Evolutionary conservation across 2,888 invertebrate species (phyloP).

Genomic region (Eupithecia subfuscata): DNA sequence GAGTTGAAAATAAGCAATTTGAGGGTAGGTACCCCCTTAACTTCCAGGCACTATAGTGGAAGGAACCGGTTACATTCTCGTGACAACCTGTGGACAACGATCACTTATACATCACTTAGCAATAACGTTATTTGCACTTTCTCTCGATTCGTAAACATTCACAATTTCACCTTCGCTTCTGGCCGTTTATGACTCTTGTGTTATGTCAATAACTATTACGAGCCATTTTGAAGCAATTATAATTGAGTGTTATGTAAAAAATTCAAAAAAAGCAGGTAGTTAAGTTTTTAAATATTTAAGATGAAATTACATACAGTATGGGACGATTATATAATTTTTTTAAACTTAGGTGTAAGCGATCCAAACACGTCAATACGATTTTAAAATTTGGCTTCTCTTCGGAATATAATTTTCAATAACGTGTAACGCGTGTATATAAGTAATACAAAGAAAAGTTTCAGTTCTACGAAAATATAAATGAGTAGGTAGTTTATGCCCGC

Average conservation of each 20-base stretch:
- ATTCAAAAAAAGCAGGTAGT: neutral
- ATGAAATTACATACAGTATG: neutral
- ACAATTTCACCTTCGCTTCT: conserved; percentile 36
- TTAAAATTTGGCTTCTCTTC: neutral
- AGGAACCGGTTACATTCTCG: too few species aligned
- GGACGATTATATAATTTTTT: neutral
- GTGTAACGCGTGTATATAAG: neutral
- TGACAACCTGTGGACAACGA: neutral
- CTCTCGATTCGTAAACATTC: conserved; percentile 37
- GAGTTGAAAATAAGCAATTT: too few species aligned
- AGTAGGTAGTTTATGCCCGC: too few species aligned
- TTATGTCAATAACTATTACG: conserved; percentile 11
- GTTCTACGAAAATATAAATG: too few species aligned
- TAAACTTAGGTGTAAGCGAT: neutral
- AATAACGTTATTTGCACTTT: conserved; percentile 37
- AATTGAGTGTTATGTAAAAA: neutral
- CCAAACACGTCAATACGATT: neutral
- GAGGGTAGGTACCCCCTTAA: too few species aligned
- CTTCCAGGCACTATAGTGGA: too few species aligned
- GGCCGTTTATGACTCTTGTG: neutral
- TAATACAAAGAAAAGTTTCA: neutral
- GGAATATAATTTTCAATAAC: neutral
- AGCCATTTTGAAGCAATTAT: conserved; percentile 1
- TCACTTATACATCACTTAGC: conserved; percentile 6
- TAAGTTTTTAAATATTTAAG: neutral